Evolutionary conservation across 2,797 vertebrate genomes (phyloP).

Genomic region (Periophthalmus magnuspinnatus): DNA sequence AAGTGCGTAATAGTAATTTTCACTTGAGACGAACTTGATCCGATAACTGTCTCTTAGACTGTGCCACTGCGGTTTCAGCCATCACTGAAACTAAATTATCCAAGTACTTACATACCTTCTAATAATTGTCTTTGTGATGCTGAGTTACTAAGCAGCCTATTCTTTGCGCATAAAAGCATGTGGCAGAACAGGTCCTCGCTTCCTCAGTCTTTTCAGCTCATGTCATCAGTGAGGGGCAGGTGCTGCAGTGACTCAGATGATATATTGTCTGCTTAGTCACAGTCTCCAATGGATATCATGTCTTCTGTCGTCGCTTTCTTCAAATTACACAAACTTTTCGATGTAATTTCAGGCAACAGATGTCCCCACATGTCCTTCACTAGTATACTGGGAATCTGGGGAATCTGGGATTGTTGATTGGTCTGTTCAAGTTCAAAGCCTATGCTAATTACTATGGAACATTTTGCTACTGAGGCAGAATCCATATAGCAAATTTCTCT

Average conservation of each 20-base stretch:
- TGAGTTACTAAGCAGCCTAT: not conserved
- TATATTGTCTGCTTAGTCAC: constrained; percentile 37
- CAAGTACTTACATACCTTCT: not conserved
- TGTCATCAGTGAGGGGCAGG: constrained; percentile 27
- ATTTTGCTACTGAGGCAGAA: constrained; percentile 42
- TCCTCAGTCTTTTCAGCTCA: constrained; percentile 27
- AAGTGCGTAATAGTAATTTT: not conserved
- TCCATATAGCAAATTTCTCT: constrained; percentile 52
- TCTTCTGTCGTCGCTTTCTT: constrained; percentile 31
- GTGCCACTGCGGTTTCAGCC: too few species aligned
- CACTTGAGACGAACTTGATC: not conserved
- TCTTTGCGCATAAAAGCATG: constrained; percentile 10
- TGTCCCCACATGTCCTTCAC: constrained; percentile 38
- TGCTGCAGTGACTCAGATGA: constrained; percentile 35
- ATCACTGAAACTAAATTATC: not conserved
- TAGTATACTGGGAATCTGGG: constrained; percentile 34
- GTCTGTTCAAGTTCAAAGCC: constrained; percentile 25
- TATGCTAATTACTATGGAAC: constrained; percentile 33
- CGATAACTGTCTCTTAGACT: not conserved
- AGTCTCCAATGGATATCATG: constrained; percentile 31
- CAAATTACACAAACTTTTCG: constrained; percentile 18
- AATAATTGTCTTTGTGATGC: constrained; percentile 13
- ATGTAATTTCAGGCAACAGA: constrained; percentile 43
- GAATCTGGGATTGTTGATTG: constrained; percentile 35
- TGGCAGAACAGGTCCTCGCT: constrained; percentile 26